A percentile compares a stretch with the other conserved stretches of the same genome.
Conservation (phyloP, 2,113 vertebrate genomes). For the Dinomys branickii region DNA sequence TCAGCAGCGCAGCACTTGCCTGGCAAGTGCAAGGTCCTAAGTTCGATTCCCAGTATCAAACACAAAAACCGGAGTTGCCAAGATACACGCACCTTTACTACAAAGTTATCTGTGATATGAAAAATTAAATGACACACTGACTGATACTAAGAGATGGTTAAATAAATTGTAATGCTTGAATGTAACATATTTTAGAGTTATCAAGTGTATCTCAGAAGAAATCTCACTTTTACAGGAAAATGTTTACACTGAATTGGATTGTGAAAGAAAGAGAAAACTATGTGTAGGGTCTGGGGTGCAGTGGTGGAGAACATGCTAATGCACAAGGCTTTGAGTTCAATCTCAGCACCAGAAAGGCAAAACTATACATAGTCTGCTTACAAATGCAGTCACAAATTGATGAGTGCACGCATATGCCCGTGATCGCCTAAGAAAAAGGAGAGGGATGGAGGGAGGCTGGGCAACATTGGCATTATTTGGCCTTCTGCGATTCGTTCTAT, state of each 20-base stretch:
- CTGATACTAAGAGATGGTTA: neutral
- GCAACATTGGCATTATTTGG: neutral
- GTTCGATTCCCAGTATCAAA: too few species aligned
- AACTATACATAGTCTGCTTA: neutral
- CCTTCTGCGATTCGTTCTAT: neutral
- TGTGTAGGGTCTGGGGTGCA: neutral
- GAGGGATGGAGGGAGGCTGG: fast-evolving
- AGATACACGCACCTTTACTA: neutral
- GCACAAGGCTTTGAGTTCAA: neutral
- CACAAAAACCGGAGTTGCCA: neutral
- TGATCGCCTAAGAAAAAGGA: neutral
- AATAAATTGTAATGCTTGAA: neutral
- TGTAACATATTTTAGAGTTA: neutral
- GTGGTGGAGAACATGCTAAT: neutral
- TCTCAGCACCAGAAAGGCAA: neutral
- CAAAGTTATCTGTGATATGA: neutral
- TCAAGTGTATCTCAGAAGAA: neutral
- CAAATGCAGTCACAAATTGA: neutral
- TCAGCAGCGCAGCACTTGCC: too few species aligned
- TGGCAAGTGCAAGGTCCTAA: too few species aligned
- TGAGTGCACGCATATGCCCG: neutral
- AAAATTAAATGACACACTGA: neutral
- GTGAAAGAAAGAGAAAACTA: neutral
- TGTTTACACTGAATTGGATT: neutral
- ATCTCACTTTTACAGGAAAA: neutral